phyloP scores from a whole-genome alignment of 2,888 invertebrate species.

The Alloplasta piceator region DNA sequence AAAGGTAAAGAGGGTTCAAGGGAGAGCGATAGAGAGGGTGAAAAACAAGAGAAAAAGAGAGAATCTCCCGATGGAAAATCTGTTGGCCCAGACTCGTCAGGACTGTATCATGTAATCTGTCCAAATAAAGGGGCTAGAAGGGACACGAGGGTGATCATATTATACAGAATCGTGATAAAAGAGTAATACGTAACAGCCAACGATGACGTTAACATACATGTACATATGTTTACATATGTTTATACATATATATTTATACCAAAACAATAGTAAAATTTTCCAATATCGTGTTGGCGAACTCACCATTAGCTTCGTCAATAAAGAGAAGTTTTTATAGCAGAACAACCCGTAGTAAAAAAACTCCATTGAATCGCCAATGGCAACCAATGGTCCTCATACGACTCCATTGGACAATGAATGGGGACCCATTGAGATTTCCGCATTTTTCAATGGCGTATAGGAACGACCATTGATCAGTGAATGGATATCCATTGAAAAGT shows the following conservation, averaged over 20 bases:
- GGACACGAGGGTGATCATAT: background rate
- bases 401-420: too few relatives aligned
- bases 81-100: background rate
- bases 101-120: background rate
- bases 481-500: too few relatives aligned
- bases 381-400: too few relatives aligned
- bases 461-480: too few relatives aligned
- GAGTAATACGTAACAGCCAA: constrained; percentile 2
- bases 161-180: constrained; percentile 14
- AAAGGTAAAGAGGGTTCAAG: background rate
- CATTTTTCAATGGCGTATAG: too few relatives aligned
- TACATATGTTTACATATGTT: too few relatives aligned
- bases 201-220: background rate
- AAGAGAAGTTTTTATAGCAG: background rate
- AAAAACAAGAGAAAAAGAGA: too few relatives aligned
- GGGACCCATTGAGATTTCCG: too few relatives aligned
- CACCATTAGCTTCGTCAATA: constrained; percentile 37
- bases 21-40: background rate
- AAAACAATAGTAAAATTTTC: constrained; percentile 41
- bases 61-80: constrained; percentile 9
- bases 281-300: constrained; percentile 39
- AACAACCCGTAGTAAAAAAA: too few relatives aligned
- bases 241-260: background rate
- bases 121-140: background rate
- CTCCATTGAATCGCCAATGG: too few relatives aligned